Evolutionary conservation across 1,140 invertebrate species (phyloP).

Genomic region (Aphaenogaster ashmeadi): DNA sequence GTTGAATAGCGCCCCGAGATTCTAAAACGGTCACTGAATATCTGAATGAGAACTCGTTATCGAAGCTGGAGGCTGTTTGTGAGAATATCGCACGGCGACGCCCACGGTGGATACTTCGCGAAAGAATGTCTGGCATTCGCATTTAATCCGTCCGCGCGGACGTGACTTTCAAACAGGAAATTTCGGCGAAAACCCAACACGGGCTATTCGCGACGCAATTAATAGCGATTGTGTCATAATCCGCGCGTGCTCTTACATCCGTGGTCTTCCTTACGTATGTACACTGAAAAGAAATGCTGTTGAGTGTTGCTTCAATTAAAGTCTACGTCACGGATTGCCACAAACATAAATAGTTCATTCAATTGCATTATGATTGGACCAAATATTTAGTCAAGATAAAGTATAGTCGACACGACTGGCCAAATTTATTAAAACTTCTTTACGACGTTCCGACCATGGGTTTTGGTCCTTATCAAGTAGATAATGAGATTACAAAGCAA

Average conservation of each 20-base stretch:
- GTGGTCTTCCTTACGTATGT: too few species aligned
- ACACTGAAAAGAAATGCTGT: too few species aligned
- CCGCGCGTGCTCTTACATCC: background rate
- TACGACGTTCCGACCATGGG: too few species aligned
- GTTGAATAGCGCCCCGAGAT: constrained; percentile 75
- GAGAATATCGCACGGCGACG: constrained; percentile 51
- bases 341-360: too few species aligned
- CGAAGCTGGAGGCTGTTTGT: constrained; percentile 65
- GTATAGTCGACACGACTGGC: too few species aligned
- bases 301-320: too few species aligned
- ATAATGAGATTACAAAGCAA: too few species aligned
- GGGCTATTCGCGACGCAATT: background rate
- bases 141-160: constrained; percentile 3
- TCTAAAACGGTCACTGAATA: constrained; percentile 73
- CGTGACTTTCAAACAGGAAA: constrained; percentile 17
- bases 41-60: constrained; percentile 83
- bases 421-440: too few species aligned
- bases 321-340: too few species aligned
- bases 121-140: constrained; percentile 36
- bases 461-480: too few species aligned
- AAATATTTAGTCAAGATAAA: too few species aligned
- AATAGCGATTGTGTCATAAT: background rate
- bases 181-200: background rate
- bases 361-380: too few species aligned
- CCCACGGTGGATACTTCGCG: background rate